Evolutionary conservation across 2,113 vertebrate species (phyloP).

Genomic region (Callithrix jacchus): DNA sequence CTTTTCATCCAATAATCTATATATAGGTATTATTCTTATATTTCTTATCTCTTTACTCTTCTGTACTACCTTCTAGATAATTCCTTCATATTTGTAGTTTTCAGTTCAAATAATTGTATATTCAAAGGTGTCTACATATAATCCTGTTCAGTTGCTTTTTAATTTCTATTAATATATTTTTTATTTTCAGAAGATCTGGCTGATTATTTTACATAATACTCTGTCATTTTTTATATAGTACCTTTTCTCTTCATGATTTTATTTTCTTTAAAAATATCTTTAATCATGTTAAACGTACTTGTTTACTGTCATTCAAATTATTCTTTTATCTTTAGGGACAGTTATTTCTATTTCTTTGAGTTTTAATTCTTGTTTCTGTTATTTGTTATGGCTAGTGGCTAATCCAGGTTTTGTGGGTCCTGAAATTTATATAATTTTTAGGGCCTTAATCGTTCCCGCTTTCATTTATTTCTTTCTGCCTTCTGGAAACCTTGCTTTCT

Average conservation of each 20-base stretch:
- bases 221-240: not conserved
- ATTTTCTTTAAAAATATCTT: not conserved
- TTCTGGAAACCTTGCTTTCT: not conserved
- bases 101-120: not conserved
- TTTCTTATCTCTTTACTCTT: not conserved
- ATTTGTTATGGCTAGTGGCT: not conserved
- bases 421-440: not conserved
- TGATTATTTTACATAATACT: not conserved
- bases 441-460: not conserved
- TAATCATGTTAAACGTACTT: not conserved
- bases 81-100: not conserved
- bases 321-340: not conserved
- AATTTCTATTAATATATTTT: not conserved
- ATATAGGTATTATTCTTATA: not conserved
- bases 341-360: not conserved
- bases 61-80: not conserved
- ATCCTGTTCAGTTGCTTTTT: not conserved
- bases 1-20: not conserved
- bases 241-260: not conserved
- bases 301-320: not conserved
- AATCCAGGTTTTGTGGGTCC: not conserved
- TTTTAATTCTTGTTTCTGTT: not conserved
- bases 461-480: not conserved
- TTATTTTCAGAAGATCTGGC: not conserved
- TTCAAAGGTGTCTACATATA: not conserved